Conservation (phyloP, 2,113 vertebrate species). For the Damaliscus lunatus region DNA sequence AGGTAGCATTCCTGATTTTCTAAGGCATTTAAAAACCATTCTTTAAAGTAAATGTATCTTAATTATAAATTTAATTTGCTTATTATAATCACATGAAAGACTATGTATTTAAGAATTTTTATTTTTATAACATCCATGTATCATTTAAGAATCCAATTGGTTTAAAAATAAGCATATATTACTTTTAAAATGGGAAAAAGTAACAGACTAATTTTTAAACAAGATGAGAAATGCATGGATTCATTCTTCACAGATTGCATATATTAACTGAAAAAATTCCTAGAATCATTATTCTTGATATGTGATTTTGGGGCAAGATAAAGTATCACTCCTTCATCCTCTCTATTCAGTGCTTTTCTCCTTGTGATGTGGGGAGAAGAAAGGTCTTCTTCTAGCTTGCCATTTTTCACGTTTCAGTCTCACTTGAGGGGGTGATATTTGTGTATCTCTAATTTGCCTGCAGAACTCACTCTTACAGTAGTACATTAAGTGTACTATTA, state of each 20-base stretch:
- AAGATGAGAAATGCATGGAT: neutral
- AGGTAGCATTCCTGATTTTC: neutral
- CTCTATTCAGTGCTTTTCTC: neutral
- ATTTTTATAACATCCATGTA: neutral
- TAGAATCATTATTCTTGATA: neutral
- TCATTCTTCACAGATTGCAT: neutral
- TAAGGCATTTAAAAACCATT: neutral
- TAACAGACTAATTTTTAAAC: neutral
- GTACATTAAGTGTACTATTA: neutral
- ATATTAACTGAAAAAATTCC: neutral
- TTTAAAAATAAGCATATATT: neutral
- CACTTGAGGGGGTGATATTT: neutral
- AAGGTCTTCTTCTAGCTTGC: neutral
- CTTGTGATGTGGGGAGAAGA: neutral
- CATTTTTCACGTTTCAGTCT: neutral
- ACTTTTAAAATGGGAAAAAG: neutral
- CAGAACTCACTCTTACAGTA: neutral
- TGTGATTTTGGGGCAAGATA: neutral
- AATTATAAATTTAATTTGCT: slow-evolving; percentile 15
- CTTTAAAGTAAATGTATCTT: neutral
- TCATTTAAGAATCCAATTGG: neutral
- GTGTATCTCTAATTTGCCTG: neutral
- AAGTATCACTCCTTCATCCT: neutral
- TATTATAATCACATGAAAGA: neutral
- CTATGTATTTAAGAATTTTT: neutral